Evolutionary conservation across 1,140 invertebrate genomes (phyloP), one percentile per base, ranked within the genome.

Genomic region (Drosophila insularis): DNA sequence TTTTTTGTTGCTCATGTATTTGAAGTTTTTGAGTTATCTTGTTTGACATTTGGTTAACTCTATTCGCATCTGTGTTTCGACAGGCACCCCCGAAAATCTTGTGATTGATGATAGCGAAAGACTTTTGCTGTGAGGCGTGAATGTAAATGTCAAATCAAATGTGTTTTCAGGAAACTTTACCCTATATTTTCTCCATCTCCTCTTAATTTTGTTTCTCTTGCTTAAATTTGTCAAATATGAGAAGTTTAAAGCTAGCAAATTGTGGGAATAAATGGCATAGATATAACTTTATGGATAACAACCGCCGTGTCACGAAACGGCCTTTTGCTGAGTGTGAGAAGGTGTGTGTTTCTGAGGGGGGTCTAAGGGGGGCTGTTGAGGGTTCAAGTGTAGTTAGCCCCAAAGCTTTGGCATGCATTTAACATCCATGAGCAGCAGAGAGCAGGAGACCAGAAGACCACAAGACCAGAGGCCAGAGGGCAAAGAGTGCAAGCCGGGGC

Each of bases 341-440:
- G 7, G 14, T 23, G 32, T 43, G n/a, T n/a, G n/a, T n/a, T n/a
- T n/a, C n/a, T n/a, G n/a, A 13, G 64, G 69, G 13, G 61, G 61
- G 17, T 19, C 17, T 8, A n/a, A 35, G 2, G 2, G 8, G 17
- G 32, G 4, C 35, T 11, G 17, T 10, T n/a, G 14, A n/a, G 55
- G 69, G 80, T 82, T 67, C 81, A 86, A 86, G 68, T 82, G 81
- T 75, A 86, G 81, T 87, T 86, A 77, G 81, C 81, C 81, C 66
- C 31, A 67, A 65, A 82, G 81, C 82, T 85, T 86, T 85, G 81
- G 68, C 79, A 81, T 86, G 81, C 81, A 86, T 86, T 86, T 87
- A 81, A 81, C 81, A 86, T 81, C 63, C 65, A 72, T 63, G 31
- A 63, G 54, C 53, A 71, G 58, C 53, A 68, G 64, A 53, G 65